These are phyloP conservation scores for Malurus splendens DNA, from an alignment of 2,797 vertebrate genomes.

Conservation along the genomic window DNA sequence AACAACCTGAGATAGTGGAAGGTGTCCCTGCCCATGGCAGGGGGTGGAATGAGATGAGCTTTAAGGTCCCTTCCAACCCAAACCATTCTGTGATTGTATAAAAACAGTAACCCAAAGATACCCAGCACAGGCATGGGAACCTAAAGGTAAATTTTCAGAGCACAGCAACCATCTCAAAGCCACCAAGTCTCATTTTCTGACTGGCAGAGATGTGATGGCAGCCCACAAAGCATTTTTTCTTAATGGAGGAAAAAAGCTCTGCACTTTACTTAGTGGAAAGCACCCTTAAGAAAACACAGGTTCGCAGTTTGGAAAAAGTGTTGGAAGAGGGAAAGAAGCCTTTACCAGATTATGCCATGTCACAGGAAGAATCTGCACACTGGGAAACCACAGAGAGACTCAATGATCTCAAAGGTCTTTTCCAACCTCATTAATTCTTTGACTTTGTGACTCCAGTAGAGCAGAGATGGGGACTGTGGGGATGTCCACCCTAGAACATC, in stretches of 20 bases:
- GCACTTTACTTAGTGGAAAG: neutral
- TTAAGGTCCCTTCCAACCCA: neutral
- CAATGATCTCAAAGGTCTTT: neutral
- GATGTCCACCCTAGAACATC: fast-evolving
- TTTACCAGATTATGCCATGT: neutral
- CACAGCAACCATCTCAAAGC: neutral
- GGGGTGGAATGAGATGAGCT: fast-evolving
- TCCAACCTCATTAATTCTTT: neutral
- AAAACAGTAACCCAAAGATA: neutral
- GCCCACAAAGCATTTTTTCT: neutral
- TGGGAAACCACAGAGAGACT: neutral
- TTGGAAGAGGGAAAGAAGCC: neutral
- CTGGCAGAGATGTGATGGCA: fast-evolving
- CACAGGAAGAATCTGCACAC: neutral
- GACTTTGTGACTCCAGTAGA: neutral
- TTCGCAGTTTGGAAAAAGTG: neutral
- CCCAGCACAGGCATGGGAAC: neutral
- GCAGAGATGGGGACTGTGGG: neutral
- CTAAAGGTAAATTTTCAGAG: neutral
- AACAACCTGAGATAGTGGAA: fast-evolving
- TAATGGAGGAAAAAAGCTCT: neutral
- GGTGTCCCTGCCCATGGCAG: neutral
- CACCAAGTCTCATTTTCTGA: neutral
- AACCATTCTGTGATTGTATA: neutral
- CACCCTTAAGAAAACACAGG: neutral